Evolutionary conservation across 2,113 vertebrate species (phyloP).

Genomic region (Eolophus roseicapilla): DNA sequence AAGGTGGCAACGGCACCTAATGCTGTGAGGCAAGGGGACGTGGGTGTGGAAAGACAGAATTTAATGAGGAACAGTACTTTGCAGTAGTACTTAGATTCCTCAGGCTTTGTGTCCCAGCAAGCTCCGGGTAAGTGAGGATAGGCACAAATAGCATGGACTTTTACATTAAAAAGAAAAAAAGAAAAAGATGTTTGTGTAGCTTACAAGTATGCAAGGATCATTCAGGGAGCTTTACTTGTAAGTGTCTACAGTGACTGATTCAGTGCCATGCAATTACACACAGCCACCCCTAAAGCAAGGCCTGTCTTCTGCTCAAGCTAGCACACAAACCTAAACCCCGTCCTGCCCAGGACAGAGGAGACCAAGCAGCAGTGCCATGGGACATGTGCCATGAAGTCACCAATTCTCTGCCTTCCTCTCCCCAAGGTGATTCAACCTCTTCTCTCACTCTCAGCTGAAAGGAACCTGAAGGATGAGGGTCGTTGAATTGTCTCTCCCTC

Average conservation of each 20-base stretch:
- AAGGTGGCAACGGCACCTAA: conserved; percentile 11
- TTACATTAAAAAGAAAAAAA: neutral
- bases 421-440: neutral
- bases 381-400: neutral
- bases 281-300: neutral
- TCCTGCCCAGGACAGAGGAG: neutral
- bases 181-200: neutral
- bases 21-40: neutral
- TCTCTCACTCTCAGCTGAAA: neutral
- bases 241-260: neutral
- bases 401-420: neutral
- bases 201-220: neutral
- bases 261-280: neutral
- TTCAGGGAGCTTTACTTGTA: neutral
- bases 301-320: neutral
- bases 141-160: neutral
- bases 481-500: neutral
- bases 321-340: neutral
- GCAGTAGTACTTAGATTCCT: neutral
- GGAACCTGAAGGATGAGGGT: neutral
- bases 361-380: neutral
- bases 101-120: neutral
- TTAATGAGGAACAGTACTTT: conserved; percentile 27
- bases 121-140: neutral
- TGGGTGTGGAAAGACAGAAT: conserved; percentile 27